Evolutionary conservation across 1,140 invertebrate genomes (phyloP), one percentile per base, ranked within the genome.

Genomic region (Lepidurus couesii): DNA sequence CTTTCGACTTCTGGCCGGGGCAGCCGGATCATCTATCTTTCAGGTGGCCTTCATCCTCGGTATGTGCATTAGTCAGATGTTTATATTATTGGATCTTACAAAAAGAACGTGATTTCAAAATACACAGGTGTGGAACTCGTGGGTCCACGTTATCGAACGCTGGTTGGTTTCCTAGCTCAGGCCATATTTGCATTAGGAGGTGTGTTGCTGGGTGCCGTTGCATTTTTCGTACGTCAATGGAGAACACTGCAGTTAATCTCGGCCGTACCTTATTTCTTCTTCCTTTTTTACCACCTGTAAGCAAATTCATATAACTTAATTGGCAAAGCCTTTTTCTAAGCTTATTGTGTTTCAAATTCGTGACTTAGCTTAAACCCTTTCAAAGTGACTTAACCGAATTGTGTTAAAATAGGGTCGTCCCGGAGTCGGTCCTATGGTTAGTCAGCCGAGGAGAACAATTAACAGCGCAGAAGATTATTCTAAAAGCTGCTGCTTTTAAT

Each of bases 401-500:
- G 10, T 16, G 10, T 13, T 21, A 1, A n/a, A 65, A 2, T 73
- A 80, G 76, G 73, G 44, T 77, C 24, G 45, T 87, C 16, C 86
- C 86, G 4, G 86, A 87, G 79, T 87, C 86, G n/a, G 82, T 86
- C 2, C 81, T 85, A 10, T 87, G 86, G 85, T 80, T 87, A 42
- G 82, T 87, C 7, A 80, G 85, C 44, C 82, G 83, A 74, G 82
- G 84, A 11, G 81, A 82, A 44, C 83, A 83, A 45, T 82, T 83
- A 4, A 82, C 84, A 79, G 85, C 85, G 0, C 81, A 83, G 75
- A 77, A 80, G 6, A 74, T 84, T 26, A 79, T 85, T 13, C 74
- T 79, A 73, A 79, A 77, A 73, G 82, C 83, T 8, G 83, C 84
- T 9, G 79, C 80, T 65, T 79, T 79, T 13, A 85, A 85, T 78